Percentiles rank a stretch among this genome's conserved stretches.
Evolutionary conservation across 2,888 invertebrate genomes (phyloP).

Genomic region (Sisyra nigra): DNA sequence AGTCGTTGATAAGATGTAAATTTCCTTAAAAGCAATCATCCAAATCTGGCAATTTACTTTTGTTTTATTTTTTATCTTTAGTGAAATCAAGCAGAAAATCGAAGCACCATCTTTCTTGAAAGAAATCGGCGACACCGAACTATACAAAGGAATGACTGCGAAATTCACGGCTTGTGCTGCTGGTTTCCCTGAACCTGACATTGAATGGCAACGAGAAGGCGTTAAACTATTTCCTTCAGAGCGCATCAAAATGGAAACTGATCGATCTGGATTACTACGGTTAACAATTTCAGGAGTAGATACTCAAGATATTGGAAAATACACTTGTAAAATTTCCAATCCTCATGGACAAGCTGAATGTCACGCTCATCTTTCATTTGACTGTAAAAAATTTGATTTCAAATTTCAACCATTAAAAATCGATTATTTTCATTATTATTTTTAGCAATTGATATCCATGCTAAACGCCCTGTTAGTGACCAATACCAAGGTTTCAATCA

Average conservation of each 20-base stretch:
- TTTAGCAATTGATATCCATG: conserved; percentile 46
- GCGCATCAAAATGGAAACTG: conserved; percentile 67
- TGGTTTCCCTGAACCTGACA: conserved; percentile 75
- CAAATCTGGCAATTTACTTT: conserved; percentile 1
- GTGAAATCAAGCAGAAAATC: conserved; percentile 53
- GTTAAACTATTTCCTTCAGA: conserved; percentile 66
- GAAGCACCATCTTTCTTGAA: conserved; percentile 82
- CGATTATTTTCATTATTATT: background rate
- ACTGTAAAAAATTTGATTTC: conserved; percentile 41
- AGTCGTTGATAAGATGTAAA: conserved; percentile 72
- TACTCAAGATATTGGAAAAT: conserved; percentile 69
- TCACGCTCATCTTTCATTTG: conserved; percentile 62
- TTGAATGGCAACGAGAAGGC: conserved; percentile 73
- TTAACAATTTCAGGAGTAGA: conserved; percentile 64
- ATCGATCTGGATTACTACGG: conserved; percentile 66
- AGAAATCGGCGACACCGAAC: conserved; percentile 74
- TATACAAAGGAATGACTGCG: conserved; percentile 74
- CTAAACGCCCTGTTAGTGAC: conserved; percentile 52
- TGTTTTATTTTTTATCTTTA: conserved; percentile 21
- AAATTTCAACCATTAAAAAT: background rate
- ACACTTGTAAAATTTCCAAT: conserved; percentile 69
- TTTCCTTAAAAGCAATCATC: conserved; percentile 13
- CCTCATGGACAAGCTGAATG: conserved; percentile 72
- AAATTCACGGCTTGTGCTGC: conserved; percentile 88
- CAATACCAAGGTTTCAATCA: conserved; percentile 75